These are phyloP conservation scores for Chaetura pelagica DNA, from an alignment of 2,113 vertebrate genomes.

Conservation along the genomic window DNA sequence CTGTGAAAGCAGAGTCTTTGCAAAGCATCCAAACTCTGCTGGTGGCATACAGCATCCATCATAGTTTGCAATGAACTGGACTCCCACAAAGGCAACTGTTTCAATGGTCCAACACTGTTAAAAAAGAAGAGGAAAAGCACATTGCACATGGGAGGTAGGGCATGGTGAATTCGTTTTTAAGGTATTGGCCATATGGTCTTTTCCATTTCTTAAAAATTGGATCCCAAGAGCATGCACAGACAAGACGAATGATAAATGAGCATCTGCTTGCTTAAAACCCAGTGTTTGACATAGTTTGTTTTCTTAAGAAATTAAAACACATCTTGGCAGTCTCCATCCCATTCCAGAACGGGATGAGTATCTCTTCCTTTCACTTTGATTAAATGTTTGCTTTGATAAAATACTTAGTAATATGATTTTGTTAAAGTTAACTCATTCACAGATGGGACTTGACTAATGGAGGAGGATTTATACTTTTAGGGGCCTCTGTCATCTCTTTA, in stretches of 20 bases:
- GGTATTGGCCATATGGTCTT: constrained; percentile 53
- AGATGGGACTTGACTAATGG: constrained; percentile 43
- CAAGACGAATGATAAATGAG: constrained; percentile 65
- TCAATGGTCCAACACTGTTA: not conserved
- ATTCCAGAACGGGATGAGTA: constrained; percentile 53
- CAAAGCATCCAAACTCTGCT: not conserved
- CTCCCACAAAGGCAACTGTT: not conserved
- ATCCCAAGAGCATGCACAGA: constrained; percentile 21
- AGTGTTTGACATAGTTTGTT: constrained; percentile 67
- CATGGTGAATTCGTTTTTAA: constrained; percentile 57
- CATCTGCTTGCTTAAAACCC: constrained; percentile 67
- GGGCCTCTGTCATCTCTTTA: constrained; percentile 15
- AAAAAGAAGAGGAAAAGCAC: constrained; percentile 5
- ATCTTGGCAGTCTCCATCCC: constrained; percentile 63
- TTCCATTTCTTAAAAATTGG: constrained; percentile 61
- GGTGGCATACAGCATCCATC: not conserved
- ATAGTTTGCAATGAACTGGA: not conserved
- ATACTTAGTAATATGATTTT: constrained; percentile 46
- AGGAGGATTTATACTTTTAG: constrained; percentile 11
- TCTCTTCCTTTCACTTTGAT: constrained; percentile 69
- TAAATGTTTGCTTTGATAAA: constrained; percentile 65
- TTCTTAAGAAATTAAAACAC: constrained; percentile 68
- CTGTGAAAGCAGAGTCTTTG: not conserved
- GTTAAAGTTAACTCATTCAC: constrained; percentile 18
- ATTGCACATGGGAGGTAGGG: not conserved